Base-by-base conservation (phyloP, 1,140 invertebrate species). In the Contarinia nasturtii region DNA sequence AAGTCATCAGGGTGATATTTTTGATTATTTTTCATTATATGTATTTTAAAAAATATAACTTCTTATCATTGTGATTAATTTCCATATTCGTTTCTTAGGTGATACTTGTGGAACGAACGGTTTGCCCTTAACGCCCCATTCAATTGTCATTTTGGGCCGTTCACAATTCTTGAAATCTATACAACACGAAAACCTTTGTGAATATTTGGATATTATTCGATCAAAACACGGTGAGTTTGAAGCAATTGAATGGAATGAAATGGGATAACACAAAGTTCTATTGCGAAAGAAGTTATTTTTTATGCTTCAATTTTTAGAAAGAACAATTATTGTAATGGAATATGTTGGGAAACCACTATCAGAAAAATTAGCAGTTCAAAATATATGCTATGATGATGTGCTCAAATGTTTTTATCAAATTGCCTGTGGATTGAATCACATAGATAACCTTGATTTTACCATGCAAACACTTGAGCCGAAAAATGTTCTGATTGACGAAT, bases 51-150 rank as follows among this genome's bases (percentile, higher is more conserved):
- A n/a, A n/a, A n/a, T n/a, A n/a, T n/a, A n/a, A n/a, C n/a, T n/a
- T n/a, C n/a, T n/a, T n/a, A n/a, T n/a, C n/a, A n/a, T n/a, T n/a
- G n/a, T n/a, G n/a, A n/a, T n/a, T n/a, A n/a, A n/a, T n/a, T n/a
- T n/a, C n/a, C n/a, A n/a, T n/a, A n/a, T n/a, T n/a, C n/a, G n/a
- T n/a, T n/a, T n/a, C n/a, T n/a, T n/a, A n/a, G n/a, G n/a, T n/a
- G 91, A 96, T 68, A 79, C 82, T 47, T 96, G 92, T 68, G 92
- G 91, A 8, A 88, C 84, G 48, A 96, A 97, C 70, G 92, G 93
- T 14, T 67, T 97, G 33, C 93, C 92, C 1, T 66, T 96, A 11
- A 97, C 92, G 2, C 91, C 91, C 17, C 95, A 95, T 67, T 95
- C 91, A 1, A 91, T 96, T 47, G 84, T 85, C 48, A 93, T 97